These are phyloP conservation scores for Rhagonycha lutea DNA, from an alignment of 2,888 invertebrate species.

Conservation along the genomic window DNA sequence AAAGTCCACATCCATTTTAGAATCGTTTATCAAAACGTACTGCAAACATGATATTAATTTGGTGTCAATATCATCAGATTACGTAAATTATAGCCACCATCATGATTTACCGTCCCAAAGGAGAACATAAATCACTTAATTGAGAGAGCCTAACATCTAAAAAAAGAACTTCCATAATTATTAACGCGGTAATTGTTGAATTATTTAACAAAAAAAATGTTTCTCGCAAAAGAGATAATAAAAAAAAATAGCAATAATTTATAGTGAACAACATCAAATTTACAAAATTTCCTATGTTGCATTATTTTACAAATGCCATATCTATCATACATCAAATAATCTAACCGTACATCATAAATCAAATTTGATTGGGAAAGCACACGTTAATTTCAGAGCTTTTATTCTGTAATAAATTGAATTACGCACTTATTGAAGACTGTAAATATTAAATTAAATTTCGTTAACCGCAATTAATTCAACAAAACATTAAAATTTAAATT, in stretches of 20 bases:
- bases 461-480: conserved; percentile 7
- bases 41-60: conserved; percentile 42
- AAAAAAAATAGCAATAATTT: not conserved
- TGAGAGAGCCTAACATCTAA: not conserved
- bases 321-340: not conserved
- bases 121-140: conserved; percentile 22
- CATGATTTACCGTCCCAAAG: conserved; percentile 24
- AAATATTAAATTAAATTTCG: conserved; percentile 25
- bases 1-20: conserved; percentile 40
- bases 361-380: conserved; percentile 19
- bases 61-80: conserved; percentile 45
- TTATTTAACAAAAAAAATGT: not conserved
- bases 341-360: conserved; percentile 8
- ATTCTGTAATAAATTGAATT: conserved; percentile 20
- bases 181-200: not conserved
- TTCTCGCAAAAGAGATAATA: not conserved
- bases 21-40: conserved; percentile 40
- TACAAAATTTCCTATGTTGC: not conserved
- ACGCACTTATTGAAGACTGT: conserved; percentile 12
- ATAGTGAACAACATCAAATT: not conserved
- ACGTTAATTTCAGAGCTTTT: conserved; percentile 21
- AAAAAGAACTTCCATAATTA: not conserved
- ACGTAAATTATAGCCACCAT: conserved; percentile 38
- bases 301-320: not conserved
- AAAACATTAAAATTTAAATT: conserved; percentile 9